A percentile compares a stretch with the other conserved stretches of the same genome.
Conservation (phyloP, 2,113 vertebrate species). For the Aleadryas rufinucha region DNA sequence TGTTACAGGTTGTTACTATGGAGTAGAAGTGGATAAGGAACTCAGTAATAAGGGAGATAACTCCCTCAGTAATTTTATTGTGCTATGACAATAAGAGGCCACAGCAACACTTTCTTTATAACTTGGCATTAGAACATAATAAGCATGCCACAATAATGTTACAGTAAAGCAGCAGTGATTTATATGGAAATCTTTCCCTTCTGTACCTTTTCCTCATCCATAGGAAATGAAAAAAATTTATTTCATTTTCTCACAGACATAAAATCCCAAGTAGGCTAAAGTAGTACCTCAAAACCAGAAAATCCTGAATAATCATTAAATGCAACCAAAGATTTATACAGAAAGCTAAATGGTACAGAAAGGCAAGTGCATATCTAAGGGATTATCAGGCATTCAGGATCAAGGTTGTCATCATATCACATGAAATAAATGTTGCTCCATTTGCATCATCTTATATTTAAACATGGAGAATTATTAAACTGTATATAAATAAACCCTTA, state of each 20-base stretch:
- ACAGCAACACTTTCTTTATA: background rate
- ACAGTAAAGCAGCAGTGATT: background rate
- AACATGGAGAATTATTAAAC: background rate
- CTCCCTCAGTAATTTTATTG: background rate
- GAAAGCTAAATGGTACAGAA: background rate
- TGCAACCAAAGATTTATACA: background rate
- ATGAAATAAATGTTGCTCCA: background rate
- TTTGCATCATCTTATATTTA: background rate
- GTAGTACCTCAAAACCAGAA: background rate
- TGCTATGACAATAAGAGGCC: background rate
- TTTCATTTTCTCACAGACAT: background rate
- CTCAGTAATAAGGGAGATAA: background rate
- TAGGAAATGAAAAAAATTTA: background rate
- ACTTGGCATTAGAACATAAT: background rate
- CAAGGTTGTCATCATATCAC: background rate
- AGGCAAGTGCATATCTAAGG: background rate
- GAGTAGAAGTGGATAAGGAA: background rate
- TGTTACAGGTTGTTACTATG: background rate
- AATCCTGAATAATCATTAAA: slow-evolving; percentile 28
- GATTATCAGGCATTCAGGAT: slow-evolving; percentile 21
- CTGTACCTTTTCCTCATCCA: background rate
- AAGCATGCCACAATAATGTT: background rate
- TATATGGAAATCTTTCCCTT: background rate
- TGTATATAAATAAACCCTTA: background rate
- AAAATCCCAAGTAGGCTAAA: slow-evolving; percentile 7